Evolutionary conservation across 2,113 vertebrate species (phyloP).

Genomic region (Oryzias celebensis): DNA sequence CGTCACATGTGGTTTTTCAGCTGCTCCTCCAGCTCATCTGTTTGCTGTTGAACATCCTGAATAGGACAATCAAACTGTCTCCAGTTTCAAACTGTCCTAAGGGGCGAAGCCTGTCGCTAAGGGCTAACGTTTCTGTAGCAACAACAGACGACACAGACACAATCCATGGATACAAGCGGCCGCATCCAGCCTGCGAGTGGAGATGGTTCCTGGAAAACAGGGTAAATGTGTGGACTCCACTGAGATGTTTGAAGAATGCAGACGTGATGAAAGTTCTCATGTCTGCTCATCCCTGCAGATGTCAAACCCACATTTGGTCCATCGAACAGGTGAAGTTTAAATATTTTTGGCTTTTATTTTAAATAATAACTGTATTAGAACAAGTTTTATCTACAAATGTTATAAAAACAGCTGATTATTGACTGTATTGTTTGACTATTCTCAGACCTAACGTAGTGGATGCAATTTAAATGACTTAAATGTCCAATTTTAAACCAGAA

Average conservation of each 20-base stretch:
- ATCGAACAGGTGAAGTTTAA: constrained; percentile 60
- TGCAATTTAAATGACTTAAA: too few species aligned
- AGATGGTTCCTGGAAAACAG: constrained; percentile 54
- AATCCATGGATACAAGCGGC: not conserved
- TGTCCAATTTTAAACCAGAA: too few species aligned
- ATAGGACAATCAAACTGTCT: constrained; percentile 16
- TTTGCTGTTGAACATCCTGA: constrained; percentile 3
- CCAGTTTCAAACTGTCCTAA: constrained; percentile 57
- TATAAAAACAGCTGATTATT: too few species aligned
- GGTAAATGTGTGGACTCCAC: constrained; percentile 23
- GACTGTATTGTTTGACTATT: too few species aligned
- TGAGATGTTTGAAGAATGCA: not conserved
- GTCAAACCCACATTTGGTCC: constrained; percentile 39
- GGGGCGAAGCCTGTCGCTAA: constrained; percentile 53
- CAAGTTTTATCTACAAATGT: too few species aligned
- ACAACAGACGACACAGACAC: constrained; percentile 33
- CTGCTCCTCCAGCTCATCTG: constrained; percentile 7
- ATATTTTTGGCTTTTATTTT: not conserved
- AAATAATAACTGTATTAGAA: too few species aligned
- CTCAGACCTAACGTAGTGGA: too few species aligned
- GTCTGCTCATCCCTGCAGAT: constrained; percentile 32
- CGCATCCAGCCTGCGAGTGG: not conserved
- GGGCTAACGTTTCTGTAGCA: constrained; percentile 44
- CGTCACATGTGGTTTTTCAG: too few species aligned
- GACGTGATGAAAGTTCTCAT: not conserved